phyloP scores from a whole-genome alignment of 2,113 vertebrate species.

The Theristicus caerulescens region DNA sequence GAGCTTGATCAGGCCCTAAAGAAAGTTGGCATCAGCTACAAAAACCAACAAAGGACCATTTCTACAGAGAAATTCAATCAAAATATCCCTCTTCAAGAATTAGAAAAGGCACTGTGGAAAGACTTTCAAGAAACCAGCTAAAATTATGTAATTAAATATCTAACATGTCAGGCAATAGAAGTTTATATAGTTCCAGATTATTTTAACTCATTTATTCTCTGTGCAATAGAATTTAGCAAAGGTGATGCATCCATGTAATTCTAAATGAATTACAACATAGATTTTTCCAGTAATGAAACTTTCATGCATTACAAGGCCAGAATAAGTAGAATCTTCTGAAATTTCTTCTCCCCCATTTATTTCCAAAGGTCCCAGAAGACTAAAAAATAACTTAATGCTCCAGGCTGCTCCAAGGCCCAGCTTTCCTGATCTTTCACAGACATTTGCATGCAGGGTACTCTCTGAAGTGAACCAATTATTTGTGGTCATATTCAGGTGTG shows the following conservation, averaged over 20 bases:
- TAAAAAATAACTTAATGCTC: not conserved
- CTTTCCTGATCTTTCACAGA: not conserved
- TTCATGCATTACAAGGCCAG: not conserved
- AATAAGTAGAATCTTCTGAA: conserved; percentile 25
- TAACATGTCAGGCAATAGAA: not conserved
- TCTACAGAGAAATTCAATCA: not conserved
- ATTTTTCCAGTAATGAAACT: conserved; percentile 30
- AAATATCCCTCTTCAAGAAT: not conserved
- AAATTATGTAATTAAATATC: not conserved
- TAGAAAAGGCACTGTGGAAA: not conserved
- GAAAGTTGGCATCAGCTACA: not conserved
- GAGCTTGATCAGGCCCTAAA: not conserved
- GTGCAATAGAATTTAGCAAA: not conserved
- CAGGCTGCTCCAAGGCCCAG: not conserved
- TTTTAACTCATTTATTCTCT: conserved; percentile 32
- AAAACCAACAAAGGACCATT: not conserved
- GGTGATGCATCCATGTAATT: not conserved
- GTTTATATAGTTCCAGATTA: not conserved
- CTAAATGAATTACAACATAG: not conserved
- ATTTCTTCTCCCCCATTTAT: not conserved
- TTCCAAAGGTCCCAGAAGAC: not conserved
- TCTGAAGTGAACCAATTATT: not conserved
- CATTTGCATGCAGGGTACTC: rapidly evolving
- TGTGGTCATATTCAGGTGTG: not conserved
- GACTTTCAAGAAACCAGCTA: not conserved